These are phyloP conservation scores for Bacillus rossius DNA, from an alignment of 1,140 invertebrate genomes.

Conservation along the genomic window DNA sequence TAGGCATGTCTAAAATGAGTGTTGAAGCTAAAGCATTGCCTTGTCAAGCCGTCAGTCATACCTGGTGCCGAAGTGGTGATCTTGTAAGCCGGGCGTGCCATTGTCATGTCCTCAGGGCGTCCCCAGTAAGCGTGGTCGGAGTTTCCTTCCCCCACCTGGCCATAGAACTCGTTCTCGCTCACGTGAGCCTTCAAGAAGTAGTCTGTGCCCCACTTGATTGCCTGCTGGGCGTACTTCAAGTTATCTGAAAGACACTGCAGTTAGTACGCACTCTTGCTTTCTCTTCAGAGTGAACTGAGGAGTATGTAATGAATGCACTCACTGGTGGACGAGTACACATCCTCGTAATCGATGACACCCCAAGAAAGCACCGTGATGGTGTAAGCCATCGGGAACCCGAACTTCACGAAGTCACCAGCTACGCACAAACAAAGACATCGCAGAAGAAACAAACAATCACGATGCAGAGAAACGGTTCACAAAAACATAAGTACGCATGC, in stretches of 20 bases:
- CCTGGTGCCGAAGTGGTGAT: constrained; percentile 17
- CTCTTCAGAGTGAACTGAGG: no score
- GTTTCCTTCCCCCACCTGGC: constrained; percentile 45
- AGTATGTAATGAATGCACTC: no score
- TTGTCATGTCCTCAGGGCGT: constrained; percentile 56
- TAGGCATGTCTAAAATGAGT: no score
- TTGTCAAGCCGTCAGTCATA: no score
- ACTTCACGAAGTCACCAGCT: constrained; percentile 62
- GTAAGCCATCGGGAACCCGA: constrained; percentile 56
- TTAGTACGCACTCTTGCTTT: no score
- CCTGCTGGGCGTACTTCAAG: constrained; percentile 41
- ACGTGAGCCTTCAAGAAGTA: constrained; percentile 57
- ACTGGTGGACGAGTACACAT: constrained; percentile 26
- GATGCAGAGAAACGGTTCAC: no score
- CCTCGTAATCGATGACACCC: constrained; percentile 50
- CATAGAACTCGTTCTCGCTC: constrained; percentile 48
- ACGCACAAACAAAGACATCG: constrained; percentile 20
- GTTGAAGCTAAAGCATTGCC: no score
- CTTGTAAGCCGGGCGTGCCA: constrained; percentile 52
- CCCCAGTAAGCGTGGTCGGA: constrained; percentile 52
- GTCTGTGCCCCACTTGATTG: constrained; percentile 56
- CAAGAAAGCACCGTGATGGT: constrained; percentile 53
- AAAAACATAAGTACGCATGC: no score
- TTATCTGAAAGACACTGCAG: constrained; percentile 35
- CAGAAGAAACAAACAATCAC: background rate